Evolutionary conservation across 2,888 invertebrate genomes (phyloP), one percentile per base, ranked within the genome.

Genomic region (Anthophora plumipes): DNA sequence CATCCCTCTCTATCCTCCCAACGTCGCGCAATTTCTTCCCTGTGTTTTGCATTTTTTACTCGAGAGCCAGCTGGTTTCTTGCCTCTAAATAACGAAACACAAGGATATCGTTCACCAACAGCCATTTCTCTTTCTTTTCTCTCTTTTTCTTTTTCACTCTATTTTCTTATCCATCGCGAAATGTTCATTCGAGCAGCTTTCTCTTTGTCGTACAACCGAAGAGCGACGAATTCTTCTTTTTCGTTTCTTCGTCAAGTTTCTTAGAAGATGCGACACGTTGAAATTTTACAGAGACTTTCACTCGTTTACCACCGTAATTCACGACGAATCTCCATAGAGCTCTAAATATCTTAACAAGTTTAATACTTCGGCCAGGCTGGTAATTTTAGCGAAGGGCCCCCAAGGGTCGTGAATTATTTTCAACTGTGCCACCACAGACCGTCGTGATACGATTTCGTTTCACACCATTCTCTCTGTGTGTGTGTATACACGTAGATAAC

Each of bases 321-420:
- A 86, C 73, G 73, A 67, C 63, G 82, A 84, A 84, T 86, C 85
- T 86, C 86, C 80, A 80, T 79, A 84, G 85, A 61, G 84, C 82
- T 75, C 82, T 86, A 86, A 86, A 86, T 86, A 86, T 86, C 85
- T 86, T 86, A 86, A 86, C 86, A 86, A 86, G 84, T 86, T 86
- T 84, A 86, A 86, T 86, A 86, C 86, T 86, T 86, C 67, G 86
- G 77, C 64, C 55, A 52, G 79, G 57, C 59, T 57, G 77, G 77
- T 86, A 86, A 86, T 86, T 86, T 82, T 72, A 66, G 66, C 73
- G 66, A 78, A 82, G 70, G 69, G 75, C 73, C 12, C 85, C 84
- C 86, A 12, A 11, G 84, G 73, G 86, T 78, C 68, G 79, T 82
- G 75, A 86, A 86, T 86, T 86, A 86, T 86, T 86, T 86, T 78